Evolutionary conservation across 2,113 vertebrate genomes (phyloP), one percentile per base, ranked within the genome.

Genomic region (Mesoclemmys tuberculata): DNA sequence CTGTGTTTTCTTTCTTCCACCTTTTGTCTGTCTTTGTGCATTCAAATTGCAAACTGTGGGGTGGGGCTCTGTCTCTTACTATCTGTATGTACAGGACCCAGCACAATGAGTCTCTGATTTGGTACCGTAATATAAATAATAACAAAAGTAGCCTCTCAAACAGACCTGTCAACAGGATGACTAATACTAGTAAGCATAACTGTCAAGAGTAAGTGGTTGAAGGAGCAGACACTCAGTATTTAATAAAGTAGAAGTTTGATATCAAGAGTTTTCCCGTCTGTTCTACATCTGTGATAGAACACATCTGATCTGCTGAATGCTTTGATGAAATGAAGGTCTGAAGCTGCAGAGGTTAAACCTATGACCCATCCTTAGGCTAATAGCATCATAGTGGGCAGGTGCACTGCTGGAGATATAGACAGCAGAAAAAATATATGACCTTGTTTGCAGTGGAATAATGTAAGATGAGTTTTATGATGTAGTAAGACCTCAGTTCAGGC

Each of bases 71-170:
- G 9, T 19, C 29, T 10, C 7, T 87, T 64, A 5, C 1, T 13
- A 78, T n/a, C 48, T 0, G n/a, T 3, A 78, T 0, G 5, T 64
- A 26, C 5, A 52, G 2, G 19, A 4, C 6, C 13, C 13, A 2
- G 1, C 0, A 26, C 35, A 54, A 18, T 35, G 55, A 1, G 19
- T 1, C 19, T 16, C 7, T 35, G 11, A 85, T 1, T 2, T 80
- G 74, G 35, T 49, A 52, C 1, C 21, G 22, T 11, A 80, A 56
- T 0, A 80, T 61, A 93, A 94, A 80, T 27, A 54, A 24, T 0
- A 86, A 21, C 22, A 93, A 46, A 61, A 68, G 0, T 0, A 9
- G 0, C 56, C 81, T 87, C 87, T 74, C n/a, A 64, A 64, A 61
- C 5, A 5, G 1, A 2, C 10, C 10, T 88, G 26, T 48, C 38